Percentiles rank a stretch among this genome's conserved stretches.
Evolutionary conservation across 2,888 invertebrate genomes (phyloP).

Genomic region (Sesamia inferens): DNA sequence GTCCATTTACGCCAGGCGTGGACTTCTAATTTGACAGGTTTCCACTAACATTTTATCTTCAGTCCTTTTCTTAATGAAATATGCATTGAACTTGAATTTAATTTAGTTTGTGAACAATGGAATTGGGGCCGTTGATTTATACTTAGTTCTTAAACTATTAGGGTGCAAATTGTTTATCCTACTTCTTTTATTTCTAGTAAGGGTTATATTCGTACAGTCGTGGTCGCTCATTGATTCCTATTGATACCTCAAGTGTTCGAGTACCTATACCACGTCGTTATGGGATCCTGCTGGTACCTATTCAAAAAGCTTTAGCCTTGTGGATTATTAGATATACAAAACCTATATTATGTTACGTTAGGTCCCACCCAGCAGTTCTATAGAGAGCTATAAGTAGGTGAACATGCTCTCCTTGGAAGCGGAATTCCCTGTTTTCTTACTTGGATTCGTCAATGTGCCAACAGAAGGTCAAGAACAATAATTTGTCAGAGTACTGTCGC

Average conservation of each 20-base stretch:
- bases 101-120: too few relatives aligned
- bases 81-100: too few relatives aligned
- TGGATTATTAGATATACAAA: not conserved
- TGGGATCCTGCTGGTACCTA: not conserved
- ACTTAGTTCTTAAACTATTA: not conserved
- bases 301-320: not conserved
- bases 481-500: slow-evolving; percentile 21
- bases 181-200: not conserved
- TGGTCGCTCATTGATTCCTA: too few relatives aligned
- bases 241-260: not conserved
- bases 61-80: too few relatives aligned
- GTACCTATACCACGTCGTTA: not conserved
- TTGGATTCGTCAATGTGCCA: slow-evolving; percentile 1
- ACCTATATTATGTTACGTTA: not conserved
- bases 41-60: too few relatives aligned
- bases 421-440: not conserved
- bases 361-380: not conserved
- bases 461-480: slow-evolving; percentile 22
- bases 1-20: too few relatives aligned
- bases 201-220: too few relatives aligned
- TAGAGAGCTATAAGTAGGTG: not conserved
- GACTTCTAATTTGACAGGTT: too few relatives aligned
- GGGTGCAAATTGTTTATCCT: too few relatives aligned
- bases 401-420: not conserved
- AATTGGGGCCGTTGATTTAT: too few relatives aligned